Percentiles rank a stretch among this genome's conserved stretches.
These are phyloP conservation scores for Panthera leo DNA, from an alignment of 2,113 vertebrate species.

Conservation along the genomic window DNA sequence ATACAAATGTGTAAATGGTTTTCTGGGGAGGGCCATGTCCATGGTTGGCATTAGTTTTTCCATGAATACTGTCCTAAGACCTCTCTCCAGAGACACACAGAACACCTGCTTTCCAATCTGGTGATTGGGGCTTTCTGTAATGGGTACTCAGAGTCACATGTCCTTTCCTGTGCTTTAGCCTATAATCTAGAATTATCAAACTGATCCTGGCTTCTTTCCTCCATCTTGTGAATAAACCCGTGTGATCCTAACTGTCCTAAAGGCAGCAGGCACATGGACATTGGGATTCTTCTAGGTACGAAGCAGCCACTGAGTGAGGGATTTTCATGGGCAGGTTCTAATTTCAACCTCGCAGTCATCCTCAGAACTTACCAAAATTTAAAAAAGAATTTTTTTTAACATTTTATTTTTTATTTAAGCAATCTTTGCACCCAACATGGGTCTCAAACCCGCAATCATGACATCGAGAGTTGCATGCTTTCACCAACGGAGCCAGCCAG, in stretches of 20 bases:
- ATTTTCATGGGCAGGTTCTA: fast-evolving
- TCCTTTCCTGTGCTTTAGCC: background rate
- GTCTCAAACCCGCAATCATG: too few relatives aligned
- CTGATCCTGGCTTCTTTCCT: background rate
- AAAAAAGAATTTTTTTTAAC: too few relatives aligned
- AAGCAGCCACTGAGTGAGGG: background rate
- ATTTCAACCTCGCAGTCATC: background rate
- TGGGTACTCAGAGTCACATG: background rate
- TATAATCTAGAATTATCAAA: background rate
- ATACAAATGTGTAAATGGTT: background rate
- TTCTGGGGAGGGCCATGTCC: background rate
- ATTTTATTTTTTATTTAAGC: too few relatives aligned
- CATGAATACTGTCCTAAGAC: background rate
- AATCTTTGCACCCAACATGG: too few relatives aligned
- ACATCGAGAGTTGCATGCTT: too few relatives aligned
- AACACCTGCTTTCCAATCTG: background rate
- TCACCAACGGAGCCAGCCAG: too few relatives aligned
- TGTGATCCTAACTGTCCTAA: too few relatives aligned
- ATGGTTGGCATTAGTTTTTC: background rate
- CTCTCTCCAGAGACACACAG: background rate
- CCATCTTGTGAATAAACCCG: background rate
- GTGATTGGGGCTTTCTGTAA: background rate
- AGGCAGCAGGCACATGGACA: too few relatives aligned
- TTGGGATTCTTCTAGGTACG: background rate
- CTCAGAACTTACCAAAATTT: background rate